These are phyloP conservation scores for Circaetus cinerascens DNA, from an alignment of 2,113 vertebrate genomes.

Conservation along the genomic window DNA sequence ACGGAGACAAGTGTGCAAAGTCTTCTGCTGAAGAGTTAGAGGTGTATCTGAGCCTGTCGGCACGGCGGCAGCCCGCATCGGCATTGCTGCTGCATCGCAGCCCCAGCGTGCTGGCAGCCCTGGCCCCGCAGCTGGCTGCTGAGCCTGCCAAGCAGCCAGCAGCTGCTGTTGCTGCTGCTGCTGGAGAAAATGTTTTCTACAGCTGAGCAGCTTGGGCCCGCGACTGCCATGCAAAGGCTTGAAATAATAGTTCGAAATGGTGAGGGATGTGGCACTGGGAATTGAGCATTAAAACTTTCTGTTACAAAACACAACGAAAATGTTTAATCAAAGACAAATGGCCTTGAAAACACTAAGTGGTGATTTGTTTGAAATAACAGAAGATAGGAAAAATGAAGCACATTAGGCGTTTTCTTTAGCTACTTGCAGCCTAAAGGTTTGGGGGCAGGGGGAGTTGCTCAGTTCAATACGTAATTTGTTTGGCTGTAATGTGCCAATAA, in stretches of 20 bases:
- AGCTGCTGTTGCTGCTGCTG: background rate
- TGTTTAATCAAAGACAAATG: background rate
- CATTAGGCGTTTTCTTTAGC: background rate
- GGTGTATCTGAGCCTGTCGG: accelerated
- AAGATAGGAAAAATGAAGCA: background rate
- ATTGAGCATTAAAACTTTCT: background rate
- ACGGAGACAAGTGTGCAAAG: background rate
- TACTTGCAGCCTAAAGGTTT: background rate
- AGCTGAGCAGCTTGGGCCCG: background rate
- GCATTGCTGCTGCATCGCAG: background rate
- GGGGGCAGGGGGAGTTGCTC: accelerated
- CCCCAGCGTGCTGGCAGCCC: background rate
- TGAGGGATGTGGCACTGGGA: background rate
- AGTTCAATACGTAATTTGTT: background rate
- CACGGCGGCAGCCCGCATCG: accelerated
- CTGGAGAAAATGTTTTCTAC: background rate
- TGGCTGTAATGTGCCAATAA: background rate
- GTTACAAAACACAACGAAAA: background rate
- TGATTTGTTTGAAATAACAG: background rate
- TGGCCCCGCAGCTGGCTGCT: background rate
- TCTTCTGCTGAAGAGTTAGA: background rate
- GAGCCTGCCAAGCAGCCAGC: background rate
- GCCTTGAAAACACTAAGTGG: background rate
- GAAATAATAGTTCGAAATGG: background rate
- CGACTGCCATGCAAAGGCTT: background rate